Evolutionary conservation across 2,797 vertebrate species (phyloP), one percentile per base, ranked within the genome.

Genomic region (Remorina albescens): DNA sequence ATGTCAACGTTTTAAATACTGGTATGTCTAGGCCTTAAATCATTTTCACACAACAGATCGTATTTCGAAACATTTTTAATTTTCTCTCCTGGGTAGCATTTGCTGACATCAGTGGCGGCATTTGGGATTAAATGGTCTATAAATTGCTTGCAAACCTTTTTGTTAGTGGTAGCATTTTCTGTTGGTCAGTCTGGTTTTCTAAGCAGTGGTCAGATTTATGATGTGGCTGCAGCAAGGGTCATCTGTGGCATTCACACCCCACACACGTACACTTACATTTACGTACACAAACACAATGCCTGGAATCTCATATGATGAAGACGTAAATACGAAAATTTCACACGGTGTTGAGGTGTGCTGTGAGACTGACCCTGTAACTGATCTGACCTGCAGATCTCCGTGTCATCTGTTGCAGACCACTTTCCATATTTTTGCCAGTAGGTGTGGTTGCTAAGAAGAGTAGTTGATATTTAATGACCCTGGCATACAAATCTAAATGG

Each of bases 211-310:
- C 62, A 63, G 74, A 89, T 89, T 89, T 87, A 87, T 42, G 79
- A 66, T 59, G 71, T 70, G 76, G 62, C 70, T 26, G 61, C 26
- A n/a, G 67, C 49, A 63, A 55, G 47, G 53, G 61, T 74, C 26
- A 83, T 82, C 71, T 70, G 36, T 76, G 85, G 76, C 26, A 87
- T 82, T 82, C 67, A 80, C 80, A 82, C 79, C 62, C 59, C 36
- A 60, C 55, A 37, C 59, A 58, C 54, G 34, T 59, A 44, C 50
- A 53, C 42, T 64, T 60, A 65, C 7, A 60, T 56, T 41, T 15
- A 30, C 28, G 28, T 18, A 30, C 23, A 68, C 54, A 46, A 56
- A 71, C 55, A 57, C 34, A 16, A 1, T 12, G 32, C 25, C 54
- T 50, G 25, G 44, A 70, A 54, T 53, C 36, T 69, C 61, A 42